phyloP scores from a whole-genome alignment of 1,140 invertebrate genomes.

The Apis dorsata region DNA sequence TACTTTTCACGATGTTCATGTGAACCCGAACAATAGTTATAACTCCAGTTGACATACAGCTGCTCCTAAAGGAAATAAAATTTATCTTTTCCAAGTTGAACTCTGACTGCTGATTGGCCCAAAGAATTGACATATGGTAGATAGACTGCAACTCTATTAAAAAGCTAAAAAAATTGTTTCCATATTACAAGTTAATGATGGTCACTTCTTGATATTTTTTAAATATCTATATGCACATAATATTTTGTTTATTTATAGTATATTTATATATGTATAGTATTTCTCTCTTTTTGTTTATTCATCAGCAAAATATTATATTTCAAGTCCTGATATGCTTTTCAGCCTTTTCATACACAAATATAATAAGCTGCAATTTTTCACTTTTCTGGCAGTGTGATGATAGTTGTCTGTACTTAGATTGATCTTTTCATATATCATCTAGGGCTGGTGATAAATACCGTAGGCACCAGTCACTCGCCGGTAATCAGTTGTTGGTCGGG shows the following conservation, averaged over 20 bases:
- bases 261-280: conserved; percentile 58
- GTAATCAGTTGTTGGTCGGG: conserved; percentile 78
- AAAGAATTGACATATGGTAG: conserved; percentile 76
- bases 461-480: conserved; percentile 80
- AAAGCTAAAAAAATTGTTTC: conserved; percentile 71
- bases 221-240: conserved; percentile 57
- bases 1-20: conserved; percentile 66
- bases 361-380: conserved; percentile 62
- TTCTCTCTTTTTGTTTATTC: conserved; percentile 61
- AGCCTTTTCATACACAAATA: conserved; percentile 62
- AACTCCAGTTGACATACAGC: conserved; percentile 78
- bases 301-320: conserved; percentile 66
- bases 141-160: conserved; percentile 77
- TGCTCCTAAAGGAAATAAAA: conserved; percentile 79
- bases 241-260: conserved; percentile 61
- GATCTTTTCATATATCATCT: conserved; percentile 74
- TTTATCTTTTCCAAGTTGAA: conserved; percentile 75
- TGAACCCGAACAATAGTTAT: conserved; percentile 74
- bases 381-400: conserved; percentile 68
- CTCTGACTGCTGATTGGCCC: conserved; percentile 77
- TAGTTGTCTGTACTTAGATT: conserved; percentile 71
- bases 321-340: conserved; percentile 65
- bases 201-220: conserved; percentile 52
- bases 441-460: conserved; percentile 81
- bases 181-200: conserved; percentile 64